A percentile compares a stretch with the other conserved stretches of the same genome.
These are phyloP conservation scores for Erebia epiphron DNA, from an alignment of 2,888 invertebrate genomes.

Conservation along the genomic window DNA sequence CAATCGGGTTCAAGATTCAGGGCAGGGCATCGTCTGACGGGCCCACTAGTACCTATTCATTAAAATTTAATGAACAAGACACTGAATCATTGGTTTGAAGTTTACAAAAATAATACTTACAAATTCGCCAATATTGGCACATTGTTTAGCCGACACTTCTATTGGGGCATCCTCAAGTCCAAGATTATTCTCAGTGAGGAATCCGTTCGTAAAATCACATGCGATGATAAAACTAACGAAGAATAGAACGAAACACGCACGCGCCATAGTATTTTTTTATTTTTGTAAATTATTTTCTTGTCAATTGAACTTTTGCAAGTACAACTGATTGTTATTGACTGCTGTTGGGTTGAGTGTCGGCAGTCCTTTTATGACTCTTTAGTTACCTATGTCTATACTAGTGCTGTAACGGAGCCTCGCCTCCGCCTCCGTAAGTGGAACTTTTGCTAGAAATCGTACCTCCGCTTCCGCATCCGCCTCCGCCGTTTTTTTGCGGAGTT, in stretches of 20 bases:
- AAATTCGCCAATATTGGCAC: slow-evolving; percentile 61
- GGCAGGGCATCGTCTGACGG: no score
- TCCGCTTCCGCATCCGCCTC: no score
- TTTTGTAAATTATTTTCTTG: not conserved
- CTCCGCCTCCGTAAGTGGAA: no score
- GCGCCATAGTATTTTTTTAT: slow-evolving; percentile 46
- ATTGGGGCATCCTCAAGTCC: slow-evolving; percentile 26
- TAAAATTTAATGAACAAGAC: no score
- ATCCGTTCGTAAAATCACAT: slow-evolving; percentile 48
- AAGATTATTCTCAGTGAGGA: slow-evolving; percentile 47
- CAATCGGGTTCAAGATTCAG: no score
- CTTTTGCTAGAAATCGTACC: no score
- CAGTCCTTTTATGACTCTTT: slow-evolving; percentile 32
- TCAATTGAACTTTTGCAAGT: slow-evolving; percentile 33
- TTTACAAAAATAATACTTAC: slow-evolving; percentile 52
- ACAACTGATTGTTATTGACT: slow-evolving; percentile 32
- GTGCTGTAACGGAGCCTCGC: no score
- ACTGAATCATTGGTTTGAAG: no score
- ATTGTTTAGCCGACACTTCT: slow-evolving; percentile 41
- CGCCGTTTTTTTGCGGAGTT: no score
- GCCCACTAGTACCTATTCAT: no score
- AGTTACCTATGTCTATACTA: slow-evolving; percentile 20
- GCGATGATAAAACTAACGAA: slow-evolving; percentile 43
- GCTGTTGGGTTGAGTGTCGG: slow-evolving; percentile 38
- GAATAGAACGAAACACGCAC: slow-evolving; percentile 45